Evolutionary conservation across 2,888 invertebrate species (phyloP).

Genomic region (Cryptocephalus primarius): DNA sequence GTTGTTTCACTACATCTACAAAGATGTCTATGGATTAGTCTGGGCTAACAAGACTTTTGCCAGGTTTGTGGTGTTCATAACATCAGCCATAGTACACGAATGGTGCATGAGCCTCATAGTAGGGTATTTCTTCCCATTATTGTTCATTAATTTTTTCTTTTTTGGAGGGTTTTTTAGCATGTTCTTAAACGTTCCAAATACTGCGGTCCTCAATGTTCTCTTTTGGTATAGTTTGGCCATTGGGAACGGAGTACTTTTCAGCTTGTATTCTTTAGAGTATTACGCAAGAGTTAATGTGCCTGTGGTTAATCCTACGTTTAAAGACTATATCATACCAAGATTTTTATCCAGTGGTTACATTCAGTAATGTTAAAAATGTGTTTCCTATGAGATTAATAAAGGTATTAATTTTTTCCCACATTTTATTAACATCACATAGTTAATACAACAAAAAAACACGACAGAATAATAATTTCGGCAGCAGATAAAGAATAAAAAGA

Average conservation of each 20-base stretch:
- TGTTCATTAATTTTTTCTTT: slow-evolving; percentile 66
- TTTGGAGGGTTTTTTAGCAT: slow-evolving; percentile 49
- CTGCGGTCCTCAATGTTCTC: slow-evolving; percentile 58
- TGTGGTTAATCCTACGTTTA: slow-evolving; percentile 8
- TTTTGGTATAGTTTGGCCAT: slow-evolving; percentile 71
- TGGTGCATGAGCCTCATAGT: slow-evolving; percentile 68
- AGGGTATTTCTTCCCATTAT: slow-evolving; percentile 79
- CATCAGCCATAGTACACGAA: slow-evolving; percentile 84
- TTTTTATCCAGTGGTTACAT: slow-evolving; percentile 20
- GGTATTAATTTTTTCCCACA: too few relatives aligned
- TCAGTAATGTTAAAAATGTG: slow-evolving; percentile 2
- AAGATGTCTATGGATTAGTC: slow-evolving; percentile 46
- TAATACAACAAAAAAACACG: too few relatives aligned
- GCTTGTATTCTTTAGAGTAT: slow-evolving; percentile 77
- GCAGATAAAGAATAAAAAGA: too few relatives aligned
- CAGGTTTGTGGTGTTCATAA: slow-evolving; percentile 56
- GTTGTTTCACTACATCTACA: slow-evolving; percentile 83
- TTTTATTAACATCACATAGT: too few relatives aligned
- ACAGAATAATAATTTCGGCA: too few relatives aligned
- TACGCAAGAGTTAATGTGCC: slow-evolving; percentile 71
- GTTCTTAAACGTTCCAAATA: slow-evolving; percentile 38
- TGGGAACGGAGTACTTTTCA: slow-evolving; percentile 67
- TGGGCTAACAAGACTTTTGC: slow-evolving; percentile 41
- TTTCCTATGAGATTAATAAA: background rate
- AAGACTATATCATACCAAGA: slow-evolving; percentile 18